Evolutionary conservation across 2,888 invertebrate species (phyloP).

Genomic region (Eristalis intricaria): DNA sequence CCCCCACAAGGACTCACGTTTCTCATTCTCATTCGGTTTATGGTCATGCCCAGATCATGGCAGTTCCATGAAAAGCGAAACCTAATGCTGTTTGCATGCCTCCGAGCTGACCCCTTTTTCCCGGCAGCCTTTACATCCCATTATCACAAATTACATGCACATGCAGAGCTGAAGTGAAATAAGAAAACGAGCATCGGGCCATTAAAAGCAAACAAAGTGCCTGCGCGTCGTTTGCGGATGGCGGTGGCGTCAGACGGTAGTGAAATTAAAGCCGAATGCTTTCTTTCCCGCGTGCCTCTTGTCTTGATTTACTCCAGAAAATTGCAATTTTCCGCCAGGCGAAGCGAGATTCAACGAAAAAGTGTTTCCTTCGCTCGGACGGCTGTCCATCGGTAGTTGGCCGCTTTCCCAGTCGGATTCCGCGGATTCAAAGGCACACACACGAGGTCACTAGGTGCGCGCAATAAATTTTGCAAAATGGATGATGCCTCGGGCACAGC

Average conservation of each 20-base stretch:
- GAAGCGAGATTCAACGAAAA: neutral
- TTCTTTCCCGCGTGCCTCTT: neutral
- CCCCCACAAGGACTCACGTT: neutral
- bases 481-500: neutral
- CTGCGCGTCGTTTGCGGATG: neutral
- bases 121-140: neutral
- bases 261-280: constrained; percentile 38
- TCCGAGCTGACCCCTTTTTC: neutral
- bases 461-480: neutral
- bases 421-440: neutral
- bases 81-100: neutral
- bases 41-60: neutral
- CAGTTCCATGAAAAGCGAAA: neutral
- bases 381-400: neutral
- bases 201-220: constrained; percentile 22
- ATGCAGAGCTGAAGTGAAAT: neutral
- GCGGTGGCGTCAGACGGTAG: neutral
- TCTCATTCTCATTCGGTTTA: neutral
- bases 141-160: constrained; percentile 21
- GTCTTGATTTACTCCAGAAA: constrained; percentile 49
- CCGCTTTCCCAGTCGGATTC: constrained; percentile 21
- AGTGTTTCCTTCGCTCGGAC: neutral
- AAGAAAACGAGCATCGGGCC: neutral
- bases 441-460: neutral
- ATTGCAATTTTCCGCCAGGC: constrained; percentile 58